Percentiles rank a stretch among this genome's conserved stretches.
Conservation (phyloP, 2,888 invertebrate genomes). For the Aproaerema taeniolella region DNA sequence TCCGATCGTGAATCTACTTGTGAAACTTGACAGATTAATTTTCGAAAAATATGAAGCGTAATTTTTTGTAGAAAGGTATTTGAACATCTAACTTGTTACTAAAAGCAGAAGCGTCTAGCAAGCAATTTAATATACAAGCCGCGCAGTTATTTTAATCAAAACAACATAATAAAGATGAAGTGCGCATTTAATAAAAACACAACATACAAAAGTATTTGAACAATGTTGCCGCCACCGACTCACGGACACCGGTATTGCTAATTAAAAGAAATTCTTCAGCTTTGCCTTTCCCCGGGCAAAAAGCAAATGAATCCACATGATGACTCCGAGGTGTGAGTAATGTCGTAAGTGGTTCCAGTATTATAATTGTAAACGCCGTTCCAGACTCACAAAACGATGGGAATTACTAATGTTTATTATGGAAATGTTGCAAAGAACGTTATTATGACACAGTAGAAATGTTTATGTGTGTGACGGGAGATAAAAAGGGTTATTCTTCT, state of each 20-base stretch:
- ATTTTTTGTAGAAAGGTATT: no score
- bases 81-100: no score
- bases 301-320: constrained; percentile 49
- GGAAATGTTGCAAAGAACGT: constrained; percentile 32
- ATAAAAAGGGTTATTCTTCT: constrained; percentile 8
- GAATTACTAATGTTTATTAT: constrained; percentile 43
- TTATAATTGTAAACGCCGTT: constrained; percentile 53
- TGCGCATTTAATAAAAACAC: constrained; percentile 21
- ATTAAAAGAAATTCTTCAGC: constrained; percentile 61
- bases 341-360: constrained; percentile 53
- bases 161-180: constrained; percentile 18
- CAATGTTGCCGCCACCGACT: constrained; percentile 35
- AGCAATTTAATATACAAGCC: constrained; percentile 9
- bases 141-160: constrained; percentile 12
- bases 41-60: no score
- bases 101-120: constrained; percentile 1
- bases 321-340: constrained; percentile 60
- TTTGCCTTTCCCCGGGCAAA: constrained; percentile 49
- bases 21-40: not conserved
- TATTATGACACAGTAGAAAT: constrained; percentile 29
- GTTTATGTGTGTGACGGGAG: constrained; percentile 23
- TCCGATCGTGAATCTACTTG: not conserved
- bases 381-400: constrained; percentile 41
- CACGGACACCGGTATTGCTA: constrained; percentile 45
- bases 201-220: constrained; percentile 30